Evolutionary conservation across 1,140 invertebrate species (phyloP).

Genomic region (Drosophila nasuta): DNA sequence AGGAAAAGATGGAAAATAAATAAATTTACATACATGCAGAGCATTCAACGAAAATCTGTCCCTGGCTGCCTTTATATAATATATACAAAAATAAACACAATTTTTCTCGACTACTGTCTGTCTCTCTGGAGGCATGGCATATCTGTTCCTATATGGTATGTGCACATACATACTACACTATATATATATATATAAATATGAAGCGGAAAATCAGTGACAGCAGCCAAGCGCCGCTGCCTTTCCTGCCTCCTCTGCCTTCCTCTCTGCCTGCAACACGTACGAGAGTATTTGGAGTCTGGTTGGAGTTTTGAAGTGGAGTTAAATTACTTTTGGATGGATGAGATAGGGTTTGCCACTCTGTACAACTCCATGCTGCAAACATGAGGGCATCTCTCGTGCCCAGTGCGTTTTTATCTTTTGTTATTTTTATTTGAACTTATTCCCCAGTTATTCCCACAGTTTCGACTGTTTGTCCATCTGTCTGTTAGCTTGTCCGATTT

Average conservation of each 20-base stretch:
- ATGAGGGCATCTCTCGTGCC: slow-evolving; percentile 29
- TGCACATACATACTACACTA: slow-evolving; percentile 17
- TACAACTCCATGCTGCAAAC: neutral
- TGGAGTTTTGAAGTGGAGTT: slow-evolving; percentile 78
- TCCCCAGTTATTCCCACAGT: slow-evolving; percentile 60
- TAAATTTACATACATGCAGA: slow-evolving; percentile 67
- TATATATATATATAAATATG: slow-evolving; percentile 59
- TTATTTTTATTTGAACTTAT: slow-evolving; percentile 72
- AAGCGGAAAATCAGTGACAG: slow-evolving; percentile 82
- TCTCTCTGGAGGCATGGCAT: slow-evolving; percentile 51
- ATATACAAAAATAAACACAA: slow-evolving; percentile 77
- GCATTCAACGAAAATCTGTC: slow-evolving; percentile 56
- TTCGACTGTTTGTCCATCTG: slow-evolving; percentile 71
- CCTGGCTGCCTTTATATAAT: slow-evolving; percentile 59
- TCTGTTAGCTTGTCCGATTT: slow-evolving; percentile 80
- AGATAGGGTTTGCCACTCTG: slow-evolving; percentile 27
- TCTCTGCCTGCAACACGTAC: slow-evolving; percentile 27
- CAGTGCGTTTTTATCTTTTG: slow-evolving; percentile 45
- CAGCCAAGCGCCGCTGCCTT: slow-evolving; percentile 49
- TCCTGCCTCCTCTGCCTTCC: neutral
- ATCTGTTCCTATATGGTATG: slow-evolving; percentile 11
- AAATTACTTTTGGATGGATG: slow-evolving; percentile 72
- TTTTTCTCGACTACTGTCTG: slow-evolving; percentile 58
- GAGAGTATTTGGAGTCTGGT: slow-evolving; percentile 48
- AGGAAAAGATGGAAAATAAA: slow-evolving; percentile 42